Conservation (phyloP, 2,797 vertebrate species). For the Mionectes olivaceus region DNA sequence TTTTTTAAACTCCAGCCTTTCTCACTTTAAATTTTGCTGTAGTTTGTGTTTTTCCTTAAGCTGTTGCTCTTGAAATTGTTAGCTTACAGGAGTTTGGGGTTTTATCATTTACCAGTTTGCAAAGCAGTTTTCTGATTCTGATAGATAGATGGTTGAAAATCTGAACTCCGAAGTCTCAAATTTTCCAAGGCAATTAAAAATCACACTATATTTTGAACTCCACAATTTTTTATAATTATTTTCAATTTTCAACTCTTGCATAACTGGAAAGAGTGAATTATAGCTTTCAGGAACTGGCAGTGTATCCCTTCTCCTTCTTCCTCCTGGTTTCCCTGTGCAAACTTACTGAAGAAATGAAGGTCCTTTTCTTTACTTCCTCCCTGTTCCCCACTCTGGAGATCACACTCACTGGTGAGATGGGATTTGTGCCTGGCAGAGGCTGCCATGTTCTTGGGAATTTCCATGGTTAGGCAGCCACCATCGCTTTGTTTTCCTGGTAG, state of each 20-base stretch:
- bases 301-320: background rate
- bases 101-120: background rate
- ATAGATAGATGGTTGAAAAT: background rate
- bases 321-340: background rate
- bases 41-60: background rate
- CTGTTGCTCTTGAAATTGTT: background rate
- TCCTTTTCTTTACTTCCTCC: background rate
- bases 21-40: background rate
- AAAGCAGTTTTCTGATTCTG: background rate
- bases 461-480: background rate
- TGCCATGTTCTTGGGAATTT: background rate
- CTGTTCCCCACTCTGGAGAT: accelerated
- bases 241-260: background rate
- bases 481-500: background rate
- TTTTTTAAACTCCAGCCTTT: background rate
- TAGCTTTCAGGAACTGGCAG: background rate
- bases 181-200: background rate
- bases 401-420: background rate
- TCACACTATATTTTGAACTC: background rate
- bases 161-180: background rate
- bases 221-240: background rate
- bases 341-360: background rate
- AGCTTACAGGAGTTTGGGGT: background rate
- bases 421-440: background rate
- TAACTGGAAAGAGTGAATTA: background rate